Evolutionary conservation across 2,113 vertebrate genomes (phyloP).

Genomic region (Poecile atricapillus): DNA sequence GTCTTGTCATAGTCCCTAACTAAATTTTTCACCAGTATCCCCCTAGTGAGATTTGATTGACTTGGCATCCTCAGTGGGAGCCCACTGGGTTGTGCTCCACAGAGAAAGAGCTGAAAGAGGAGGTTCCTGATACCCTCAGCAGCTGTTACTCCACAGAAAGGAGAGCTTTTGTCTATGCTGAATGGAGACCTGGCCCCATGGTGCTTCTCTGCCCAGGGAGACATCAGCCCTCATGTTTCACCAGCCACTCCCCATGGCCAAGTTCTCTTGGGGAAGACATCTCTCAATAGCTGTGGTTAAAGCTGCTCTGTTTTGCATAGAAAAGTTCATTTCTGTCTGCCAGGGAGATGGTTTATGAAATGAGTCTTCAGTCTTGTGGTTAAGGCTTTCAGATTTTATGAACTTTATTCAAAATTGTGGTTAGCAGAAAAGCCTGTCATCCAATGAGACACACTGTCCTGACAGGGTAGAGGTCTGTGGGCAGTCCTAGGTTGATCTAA

Average conservation of each 20-base stretch:
- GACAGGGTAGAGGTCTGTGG: background rate
- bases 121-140: background rate
- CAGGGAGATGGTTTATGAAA: background rate
- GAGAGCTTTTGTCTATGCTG: background rate
- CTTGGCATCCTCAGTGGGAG: background rate
- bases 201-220: background rate
- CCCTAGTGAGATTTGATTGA: background rate
- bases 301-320: background rate
- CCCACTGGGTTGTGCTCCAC: background rate
- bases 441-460: background rate
- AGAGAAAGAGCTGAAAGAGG: background rate
- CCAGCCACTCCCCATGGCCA: background rate
- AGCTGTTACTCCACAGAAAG: background rate
- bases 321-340: background rate
- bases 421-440: background rate
- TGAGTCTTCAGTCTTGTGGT: background rate
- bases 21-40: background rate
- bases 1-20: background rate
- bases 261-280: background rate
- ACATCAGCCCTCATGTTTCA: background rate
- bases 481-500: background rate
- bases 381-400: background rate
- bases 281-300: background rate
- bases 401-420: background rate
- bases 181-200: background rate